A percentile compares a stretch with the other conserved stretches of the same genome.
These are phyloP conservation scores for Macaria liturata DNA, from an alignment of 2,888 invertebrate genomes.

Conservation along the genomic window DNA sequence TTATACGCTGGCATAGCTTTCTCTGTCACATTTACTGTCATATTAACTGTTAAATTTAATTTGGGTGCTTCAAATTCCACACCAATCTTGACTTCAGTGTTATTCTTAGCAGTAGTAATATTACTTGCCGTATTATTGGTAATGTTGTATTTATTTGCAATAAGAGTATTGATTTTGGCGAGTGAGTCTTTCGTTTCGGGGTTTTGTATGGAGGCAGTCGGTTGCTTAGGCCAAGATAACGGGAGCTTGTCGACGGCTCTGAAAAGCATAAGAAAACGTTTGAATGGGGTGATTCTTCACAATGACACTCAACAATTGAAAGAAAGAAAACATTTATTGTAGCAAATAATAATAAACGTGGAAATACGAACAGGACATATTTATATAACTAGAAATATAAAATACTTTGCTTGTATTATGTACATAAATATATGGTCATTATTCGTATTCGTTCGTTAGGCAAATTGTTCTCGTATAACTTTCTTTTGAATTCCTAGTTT, in stretches of 20 bases:
- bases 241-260: constrained; percentile 56
- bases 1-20: constrained; percentile 21
- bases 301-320: too few relatives aligned
- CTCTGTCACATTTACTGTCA: constrained; percentile 25
- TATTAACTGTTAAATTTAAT: constrained; percentile 41
- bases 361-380: too few relatives aligned
- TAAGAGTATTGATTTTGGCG: constrained; percentile 35
- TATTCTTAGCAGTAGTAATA: constrained; percentile 35
- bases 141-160: constrained; percentile 28
- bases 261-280: constrained; percentile 35
- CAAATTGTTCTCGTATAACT: too few relatives aligned
- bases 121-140: constrained; percentile 31
- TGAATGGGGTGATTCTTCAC: too few relatives aligned
- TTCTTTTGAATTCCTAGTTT: too few relatives aligned
- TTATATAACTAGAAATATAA: too few relatives aligned
- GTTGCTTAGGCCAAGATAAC: constrained; percentile 52
- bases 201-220: constrained; percentile 39
- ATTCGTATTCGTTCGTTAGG: too few relatives aligned
- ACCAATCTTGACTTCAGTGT: constrained; percentile 21
- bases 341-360: too few relatives aligned
- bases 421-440: too few relatives aligned
- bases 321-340: too few relatives aligned
- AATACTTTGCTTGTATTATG: too few relatives aligned
- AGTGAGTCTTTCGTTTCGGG: constrained; percentile 37
- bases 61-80: constrained; percentile 36